Evolutionary conservation across 2,888 invertebrate species (phyloP).

Genomic region (Lasioglossum malachurum): DNA sequence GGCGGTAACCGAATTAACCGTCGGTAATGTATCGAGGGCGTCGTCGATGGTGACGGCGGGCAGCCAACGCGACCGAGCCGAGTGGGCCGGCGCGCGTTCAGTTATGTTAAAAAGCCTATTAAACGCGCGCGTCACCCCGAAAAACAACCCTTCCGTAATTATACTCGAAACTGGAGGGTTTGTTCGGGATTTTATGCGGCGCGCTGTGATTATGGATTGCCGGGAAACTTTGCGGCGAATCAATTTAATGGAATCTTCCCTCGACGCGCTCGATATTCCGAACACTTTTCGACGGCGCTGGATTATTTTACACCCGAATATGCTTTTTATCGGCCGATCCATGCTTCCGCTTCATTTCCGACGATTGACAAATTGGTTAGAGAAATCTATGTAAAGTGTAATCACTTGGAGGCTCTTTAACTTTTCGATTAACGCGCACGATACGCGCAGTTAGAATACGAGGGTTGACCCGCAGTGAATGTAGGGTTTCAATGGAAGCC

Average conservation of each 20-base stretch:
- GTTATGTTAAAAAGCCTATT: constrained; percentile 71
- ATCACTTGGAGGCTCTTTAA: background rate
- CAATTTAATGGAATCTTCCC: background rate
- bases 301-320: background rate
- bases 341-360: no score
- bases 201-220: background rate
- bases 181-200: background rate
- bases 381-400: background rate
- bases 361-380: no score
- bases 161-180: constrained; percentile 14
- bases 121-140: constrained; percentile 70
- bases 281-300: background rate
- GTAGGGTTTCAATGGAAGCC: constrained; percentile 39
- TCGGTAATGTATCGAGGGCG: constrained; percentile 80
- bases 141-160: constrained; percentile 59
- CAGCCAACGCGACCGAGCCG: constrained; percentile 61
- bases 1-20: constrained; percentile 80
- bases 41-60: constrained; percentile 80
- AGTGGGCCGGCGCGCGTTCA: constrained; percentile 33
- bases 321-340: no score
- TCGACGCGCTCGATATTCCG: background rate
- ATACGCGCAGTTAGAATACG: background rate
- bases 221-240: constrained; percentile 5
- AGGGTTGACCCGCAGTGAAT: background rate
- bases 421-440: background rate